Percentiles rank a stretch among this genome's conserved stretches.
Conservation (phyloP, 2,113 vertebrate genomes). For the Apodemus sylvaticus region DNA sequence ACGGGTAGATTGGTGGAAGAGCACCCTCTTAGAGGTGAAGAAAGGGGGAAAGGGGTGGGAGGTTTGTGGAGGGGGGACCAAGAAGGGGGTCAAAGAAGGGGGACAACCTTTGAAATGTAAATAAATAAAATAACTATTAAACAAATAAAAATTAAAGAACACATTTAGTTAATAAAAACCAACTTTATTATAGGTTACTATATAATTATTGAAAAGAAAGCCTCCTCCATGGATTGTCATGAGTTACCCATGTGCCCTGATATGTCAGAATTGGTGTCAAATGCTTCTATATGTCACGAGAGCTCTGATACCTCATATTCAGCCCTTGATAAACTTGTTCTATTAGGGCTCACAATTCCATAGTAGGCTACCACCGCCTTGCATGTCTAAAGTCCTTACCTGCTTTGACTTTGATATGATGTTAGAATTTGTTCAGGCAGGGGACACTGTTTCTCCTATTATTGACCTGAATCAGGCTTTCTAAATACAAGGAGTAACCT, state of each 20-base stretch:
- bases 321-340: neutral
- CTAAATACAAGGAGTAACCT: neutral
- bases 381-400: neutral
- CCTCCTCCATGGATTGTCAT: neutral
- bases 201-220: neutral
- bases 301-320: neutral
- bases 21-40: too few relatives aligned
- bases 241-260: neutral
- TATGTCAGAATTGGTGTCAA: neutral
- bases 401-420: neutral
- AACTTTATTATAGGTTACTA: neutral
- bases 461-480: neutral
- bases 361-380: accelerated
- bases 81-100: too few relatives aligned
- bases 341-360: neutral
- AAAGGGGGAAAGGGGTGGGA: accelerated
- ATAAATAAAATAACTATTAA: too few relatives aligned
- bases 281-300: neutral
- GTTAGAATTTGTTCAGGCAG: neutral
- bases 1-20: too few relatives aligned
- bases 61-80: too few relatives aligned
- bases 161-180: too few relatives aligned
- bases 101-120: too few relatives aligned
- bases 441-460: neutral
- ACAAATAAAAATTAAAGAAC: neutral